Percentiles rank a stretch among this genome's conserved stretches.
Evolutionary conservation across 2,888 invertebrate species (phyloP).

Genomic region (Neelides folsomi): DNA sequence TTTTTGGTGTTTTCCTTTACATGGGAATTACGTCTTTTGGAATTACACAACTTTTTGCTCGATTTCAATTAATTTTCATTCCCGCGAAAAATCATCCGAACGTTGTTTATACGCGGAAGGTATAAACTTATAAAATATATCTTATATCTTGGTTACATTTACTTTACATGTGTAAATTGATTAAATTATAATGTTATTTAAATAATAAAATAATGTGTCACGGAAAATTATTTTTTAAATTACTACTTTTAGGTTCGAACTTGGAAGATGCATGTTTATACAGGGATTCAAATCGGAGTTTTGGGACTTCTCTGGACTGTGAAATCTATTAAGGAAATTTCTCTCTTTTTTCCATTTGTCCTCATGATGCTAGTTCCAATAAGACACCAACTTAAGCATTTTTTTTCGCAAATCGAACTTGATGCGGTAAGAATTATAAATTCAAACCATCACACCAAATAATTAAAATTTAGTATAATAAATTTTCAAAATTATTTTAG

Average conservation of each 20-base stretch:
- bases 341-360: conserved; percentile 87
- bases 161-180: no score
- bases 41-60: conserved; percentile 86
- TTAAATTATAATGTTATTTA: no score
- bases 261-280: conserved; percentile 82
- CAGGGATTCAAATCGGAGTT: conserved; percentile 66
- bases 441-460: no score
- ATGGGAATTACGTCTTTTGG: conserved; percentile 91
- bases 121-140: no score
- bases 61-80: conserved; percentile 76
- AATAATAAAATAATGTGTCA: no score
- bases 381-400: conserved; percentile 52
- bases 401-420: conserved; percentile 70
- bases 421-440: conserved; percentile 73
- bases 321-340: conserved; percentile 70
- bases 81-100: conserved; percentile 92
- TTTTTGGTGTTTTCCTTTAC: conserved; percentile 93
- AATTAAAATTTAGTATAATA: no score
- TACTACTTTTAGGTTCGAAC: conserved; percentile 73
- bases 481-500: background rate
- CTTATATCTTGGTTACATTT: no score
- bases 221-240: no score
- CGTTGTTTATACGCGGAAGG: conserved; percentile 73
- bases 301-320: conserved; percentile 70
- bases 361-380: conserved; percentile 82